Percentiles rank a stretch among this genome's conserved stretches.
phyloP scores from a whole-genome alignment of 2,888 invertebrate genomes.

The Phlogophora meticulosa region DNA sequence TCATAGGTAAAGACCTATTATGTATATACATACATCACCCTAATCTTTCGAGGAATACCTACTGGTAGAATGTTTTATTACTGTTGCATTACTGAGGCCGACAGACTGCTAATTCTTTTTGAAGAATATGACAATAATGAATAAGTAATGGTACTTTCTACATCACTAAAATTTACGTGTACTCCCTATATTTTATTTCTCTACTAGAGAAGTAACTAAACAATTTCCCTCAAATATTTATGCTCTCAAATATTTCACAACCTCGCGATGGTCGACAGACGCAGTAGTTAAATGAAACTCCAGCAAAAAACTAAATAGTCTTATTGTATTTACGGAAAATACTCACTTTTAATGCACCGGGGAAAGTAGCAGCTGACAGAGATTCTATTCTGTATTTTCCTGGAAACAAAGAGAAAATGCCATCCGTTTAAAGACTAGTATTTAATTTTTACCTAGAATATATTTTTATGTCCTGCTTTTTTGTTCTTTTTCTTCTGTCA shows the following conservation, averaged over 20 bases:
- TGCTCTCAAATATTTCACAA: constrained; percentile 8
- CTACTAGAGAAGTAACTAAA: background rate
- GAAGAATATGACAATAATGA: too few species aligned
- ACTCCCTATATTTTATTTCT: background rate
- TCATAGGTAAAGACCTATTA: too few species aligned
- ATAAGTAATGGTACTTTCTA: too few species aligned
- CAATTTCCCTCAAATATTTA: background rate
- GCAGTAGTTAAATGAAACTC: constrained; percentile 27
- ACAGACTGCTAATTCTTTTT: too few species aligned
- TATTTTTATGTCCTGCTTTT: constrained; percentile 3
- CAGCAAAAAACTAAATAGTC: constrained; percentile 37
- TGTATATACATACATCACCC: too few species aligned
- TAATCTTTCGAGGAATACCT: too few species aligned
- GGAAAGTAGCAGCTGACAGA: constrained; percentile 89
- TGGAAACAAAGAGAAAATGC: constrained; percentile 65
- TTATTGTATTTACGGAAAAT: constrained; percentile 36
- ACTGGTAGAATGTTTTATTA: too few species aligned
- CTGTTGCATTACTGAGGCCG: too few species aligned
- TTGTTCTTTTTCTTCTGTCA: background rate
- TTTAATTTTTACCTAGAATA: constrained; percentile 5
- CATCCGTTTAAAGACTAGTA: constrained; percentile 31
- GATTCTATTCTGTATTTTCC: constrained; percentile 91
- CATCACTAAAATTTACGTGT: too few species aligned
- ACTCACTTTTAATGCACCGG: constrained; percentile 91
- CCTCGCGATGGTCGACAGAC: constrained; percentile 2